These are phyloP conservation scores for Tetragnatha montana DNA, from an alignment of 2,888 invertebrate genomes.

Conservation along the genomic window DNA sequence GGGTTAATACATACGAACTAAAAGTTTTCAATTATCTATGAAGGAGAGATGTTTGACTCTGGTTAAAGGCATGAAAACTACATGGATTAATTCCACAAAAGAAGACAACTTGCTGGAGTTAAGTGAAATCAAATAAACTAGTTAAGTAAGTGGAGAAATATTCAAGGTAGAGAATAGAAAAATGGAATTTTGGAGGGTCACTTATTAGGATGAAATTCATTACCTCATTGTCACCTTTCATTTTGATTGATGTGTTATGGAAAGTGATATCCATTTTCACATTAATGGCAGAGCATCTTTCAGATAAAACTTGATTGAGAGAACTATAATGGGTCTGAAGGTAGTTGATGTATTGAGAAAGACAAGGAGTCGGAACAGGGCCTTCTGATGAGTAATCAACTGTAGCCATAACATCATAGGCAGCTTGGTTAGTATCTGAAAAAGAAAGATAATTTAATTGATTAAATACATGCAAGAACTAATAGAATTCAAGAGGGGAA, in stretches of 20 bases:
- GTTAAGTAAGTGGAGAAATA: too few species aligned
- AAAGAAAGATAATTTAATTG: not conserved
- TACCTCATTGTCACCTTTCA: constrained; percentile 74
- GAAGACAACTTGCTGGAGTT: too few species aligned
- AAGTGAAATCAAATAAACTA: too few species aligned
- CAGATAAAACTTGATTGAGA: constrained; percentile 88
- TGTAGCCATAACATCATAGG: constrained; percentile 91
- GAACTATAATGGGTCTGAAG: constrained; percentile 82
- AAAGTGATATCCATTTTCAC: constrained; percentile 96
- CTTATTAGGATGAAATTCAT: constrained; percentile 24
- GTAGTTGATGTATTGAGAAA: constrained; percentile 85
- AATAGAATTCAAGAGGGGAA: too few species aligned
- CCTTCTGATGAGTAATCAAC: constrained; percentile 92
- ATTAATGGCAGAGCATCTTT: constrained; percentile 94
- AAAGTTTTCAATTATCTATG: not conserved
- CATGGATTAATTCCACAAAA: too few species aligned
- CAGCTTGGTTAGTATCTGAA: constrained; percentile 92
- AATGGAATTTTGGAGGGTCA: not conserved
- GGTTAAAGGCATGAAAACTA: too few species aligned
- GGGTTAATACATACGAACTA: too few species aligned
- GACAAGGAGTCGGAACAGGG: constrained; percentile 88
- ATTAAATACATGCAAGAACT: too few species aligned
- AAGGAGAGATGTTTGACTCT: not conserved
- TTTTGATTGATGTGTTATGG: constrained; percentile 82
- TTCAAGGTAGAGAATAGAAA: not conserved